phyloP scores from a whole-genome alignment of 1,140 invertebrate species.

The Ceratoteleas bidentatus region DNA sequence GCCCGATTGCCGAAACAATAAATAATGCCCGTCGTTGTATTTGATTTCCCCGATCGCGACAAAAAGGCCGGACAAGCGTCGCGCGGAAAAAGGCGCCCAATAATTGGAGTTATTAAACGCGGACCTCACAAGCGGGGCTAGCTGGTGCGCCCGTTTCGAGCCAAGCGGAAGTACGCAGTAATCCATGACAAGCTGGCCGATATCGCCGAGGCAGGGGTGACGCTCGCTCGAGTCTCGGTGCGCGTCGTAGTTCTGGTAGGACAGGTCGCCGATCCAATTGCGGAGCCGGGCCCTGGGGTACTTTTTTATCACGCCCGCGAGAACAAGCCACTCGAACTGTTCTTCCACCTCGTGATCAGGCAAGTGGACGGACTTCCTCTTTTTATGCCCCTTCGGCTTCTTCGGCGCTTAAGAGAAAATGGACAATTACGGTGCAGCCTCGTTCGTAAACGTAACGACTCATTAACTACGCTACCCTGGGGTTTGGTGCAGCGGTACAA shows the following conservation, averaged over 20 bases:
- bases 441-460: constrained; percentile 55
- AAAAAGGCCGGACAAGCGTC: constrained; percentile 25
- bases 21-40: constrained; percentile 17
- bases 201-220: constrained; percentile 78
- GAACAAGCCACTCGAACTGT: too few relatives aligned
- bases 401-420: constrained; percentile 58
- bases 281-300: constrained; percentile 64
- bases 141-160: constrained; percentile 81
- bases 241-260: constrained; percentile 75
- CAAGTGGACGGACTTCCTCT: constrained; percentile 83
- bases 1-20: too few relatives aligned
- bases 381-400: constrained; percentile 69
- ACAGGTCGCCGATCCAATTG: constrained; percentile 76
- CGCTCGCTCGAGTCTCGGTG: constrained; percentile 72
- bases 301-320: constrained; percentile 74
- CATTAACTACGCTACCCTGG: constrained; percentile 21
- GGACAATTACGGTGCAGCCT: constrained; percentile 54
- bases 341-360: too few relatives aligned
- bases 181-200: constrained; percentile 84
- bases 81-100: constrained; percentile 17
- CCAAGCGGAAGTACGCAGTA: constrained; percentile 85
- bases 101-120: constrained; percentile 70
- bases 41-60: too few relatives aligned
- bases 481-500: too few relatives aligned
- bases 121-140: constrained; percentile 83